Base-by-base conservation (phyloP, 2,113 vertebrate species). In the Shinisaurus crocodilurus region DNA sequence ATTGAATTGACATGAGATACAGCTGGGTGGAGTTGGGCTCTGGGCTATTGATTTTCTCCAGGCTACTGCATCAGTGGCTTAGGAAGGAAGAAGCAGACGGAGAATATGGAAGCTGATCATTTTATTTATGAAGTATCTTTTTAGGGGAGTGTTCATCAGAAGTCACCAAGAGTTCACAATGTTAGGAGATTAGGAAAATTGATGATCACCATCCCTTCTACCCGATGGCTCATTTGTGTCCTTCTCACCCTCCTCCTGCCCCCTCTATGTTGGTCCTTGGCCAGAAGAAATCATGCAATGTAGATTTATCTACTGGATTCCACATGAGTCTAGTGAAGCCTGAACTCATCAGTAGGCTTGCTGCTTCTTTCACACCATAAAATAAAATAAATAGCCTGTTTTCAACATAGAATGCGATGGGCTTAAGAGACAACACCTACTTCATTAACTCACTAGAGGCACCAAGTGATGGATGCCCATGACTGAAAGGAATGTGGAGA, bases 81-180 rank as follows among this genome's bases (percentile, higher is more conserved):
- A 63, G 87, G 37, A 45, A 34, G 84, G 45, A 45, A 18, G n/a
- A 20, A 88, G 60, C 15, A 0, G 5, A 10, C 13, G 87, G 82
- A 74, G 32, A 48, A 69, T 82, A 88, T 86, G 37, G 88, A 86
- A 37, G n/a, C 12, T 82, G 48, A 65, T 67, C 6, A 86, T 80
- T 77, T 48, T 76, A 43, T 80, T 77, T 72, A 90, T 86, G 89
- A 86, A 79, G n/a, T 80, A 37, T 86, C n/a, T 85, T 90, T 90
- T 90, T 90, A 67, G n/a, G 75, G 70, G 45, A 70, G 63, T 50
- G 43, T 48, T 80, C 76, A 70, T 25, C 43, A 67, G 60, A 79
- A 13, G n/a, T 77, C 75, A 50, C 29, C 23, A 37, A 72, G 67
- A 82, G 79, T 89, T 29, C 67, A 89, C 15, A 32, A n/a, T 72